Conservation (phyloP, 1,140 invertebrate species). For the Pollicipes pollicipes region DNA sequence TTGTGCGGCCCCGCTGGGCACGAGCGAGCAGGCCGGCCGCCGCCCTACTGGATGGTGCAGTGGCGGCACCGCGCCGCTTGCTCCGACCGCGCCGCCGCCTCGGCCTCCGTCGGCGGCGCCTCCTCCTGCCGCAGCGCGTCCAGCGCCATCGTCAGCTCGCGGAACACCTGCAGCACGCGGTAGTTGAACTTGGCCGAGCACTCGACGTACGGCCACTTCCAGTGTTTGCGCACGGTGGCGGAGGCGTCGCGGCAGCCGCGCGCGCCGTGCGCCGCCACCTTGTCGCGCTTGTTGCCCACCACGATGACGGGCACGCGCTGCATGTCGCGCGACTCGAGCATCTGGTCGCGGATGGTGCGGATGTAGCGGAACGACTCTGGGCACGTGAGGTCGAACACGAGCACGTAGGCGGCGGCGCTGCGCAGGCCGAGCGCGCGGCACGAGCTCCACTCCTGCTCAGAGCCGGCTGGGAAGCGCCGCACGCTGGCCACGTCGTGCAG, state of each 20-base stretch:
- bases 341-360: conserved; percentile 72
- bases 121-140: conserved; percentile 22
- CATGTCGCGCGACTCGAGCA: conserved; percentile 76
- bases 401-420: conserved; percentile 72
- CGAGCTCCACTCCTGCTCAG: conserved; percentile 67
- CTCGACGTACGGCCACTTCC: conserved; percentile 69
- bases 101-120: background rate
- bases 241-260: conserved; percentile 50
- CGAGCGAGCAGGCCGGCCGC: background rate
- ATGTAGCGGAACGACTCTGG: conserved; percentile 77
- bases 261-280: conserved; percentile 34
- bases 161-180: conserved; percentile 41
- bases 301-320: conserved; percentile 75
- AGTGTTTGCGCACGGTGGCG: conserved; percentile 83
- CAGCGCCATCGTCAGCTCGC: conserved; percentile 42
- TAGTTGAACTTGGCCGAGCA: conserved; percentile 85
- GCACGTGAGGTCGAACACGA: conserved; percentile 81
- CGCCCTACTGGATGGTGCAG: background rate
- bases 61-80: background rate
- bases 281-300: conserved; percentile 84
- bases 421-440: conserved; percentile 64
- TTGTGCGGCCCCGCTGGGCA: background rate
- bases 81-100: background rate
- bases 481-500: conserved; percentile 67
- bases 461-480: conserved; percentile 63